Conservation (phyloP, 2,888 invertebrate genomes). For the Meiosimyza platycephala region DNA sequence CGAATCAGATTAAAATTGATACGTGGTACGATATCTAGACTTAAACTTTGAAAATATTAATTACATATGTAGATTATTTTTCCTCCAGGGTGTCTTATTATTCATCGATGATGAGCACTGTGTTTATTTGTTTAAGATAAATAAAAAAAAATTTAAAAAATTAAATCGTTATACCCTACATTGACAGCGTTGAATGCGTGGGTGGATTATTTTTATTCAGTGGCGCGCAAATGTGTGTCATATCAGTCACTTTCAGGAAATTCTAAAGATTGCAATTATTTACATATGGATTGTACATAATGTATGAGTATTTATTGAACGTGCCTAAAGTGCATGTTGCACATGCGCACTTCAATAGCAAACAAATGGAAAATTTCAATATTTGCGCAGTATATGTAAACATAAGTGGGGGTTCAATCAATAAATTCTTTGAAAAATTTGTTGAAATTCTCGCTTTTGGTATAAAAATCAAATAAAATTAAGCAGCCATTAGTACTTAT, state of each 20-base stretch:
- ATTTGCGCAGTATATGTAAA: background rate
- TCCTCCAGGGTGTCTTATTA: too few species aligned
- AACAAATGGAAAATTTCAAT: background rate
- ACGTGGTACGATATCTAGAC: too few species aligned
- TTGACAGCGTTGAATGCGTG: slow-evolving; percentile 4
- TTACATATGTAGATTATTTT: too few species aligned
- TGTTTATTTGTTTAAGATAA: slow-evolving; percentile 9
- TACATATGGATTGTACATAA: too few species aligned
- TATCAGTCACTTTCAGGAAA: background rate
- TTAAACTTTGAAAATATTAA: too few species aligned
- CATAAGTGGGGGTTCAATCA: background rate
- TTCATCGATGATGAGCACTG: background rate
- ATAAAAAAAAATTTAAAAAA: background rate
- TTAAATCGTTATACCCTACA: background rate
- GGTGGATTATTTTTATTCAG: slow-evolving; percentile 15
- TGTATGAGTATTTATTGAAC: background rate
- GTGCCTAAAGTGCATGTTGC: background rate
- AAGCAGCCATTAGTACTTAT: background rate
- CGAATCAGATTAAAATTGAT: too few species aligned
- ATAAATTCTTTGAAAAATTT: background rate
- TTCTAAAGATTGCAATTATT: too few species aligned
- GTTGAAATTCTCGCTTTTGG: background rate
- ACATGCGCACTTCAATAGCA: background rate
- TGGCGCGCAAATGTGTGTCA: slow-evolving; percentile 18
- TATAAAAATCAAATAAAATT: background rate